Base-by-base conservation (phyloP, 2,888 invertebrate genomes). In the Drosophila heteroneura region DNA sequence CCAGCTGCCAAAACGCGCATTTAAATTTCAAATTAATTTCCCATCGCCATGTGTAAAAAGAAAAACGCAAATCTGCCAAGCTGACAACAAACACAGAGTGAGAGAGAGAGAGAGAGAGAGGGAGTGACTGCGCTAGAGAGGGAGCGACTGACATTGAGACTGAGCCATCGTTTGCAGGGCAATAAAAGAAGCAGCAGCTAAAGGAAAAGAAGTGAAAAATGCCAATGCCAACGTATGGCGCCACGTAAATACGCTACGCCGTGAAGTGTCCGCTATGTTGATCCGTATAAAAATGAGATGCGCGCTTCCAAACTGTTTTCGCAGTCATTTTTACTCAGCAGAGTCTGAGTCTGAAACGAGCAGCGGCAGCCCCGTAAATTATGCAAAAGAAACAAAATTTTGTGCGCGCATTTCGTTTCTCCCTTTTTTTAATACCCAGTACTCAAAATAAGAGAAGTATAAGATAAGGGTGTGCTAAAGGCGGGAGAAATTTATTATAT, bases 1-100 rank as follows among this genome's bases (percentile, higher is more conserved):
- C 70, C 85, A 83, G 79, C 74, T 80, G 79, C 79, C 80, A 77
- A 66, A 74, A 76, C 71, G 84, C 89, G 81, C 79, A 88, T 91
- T 88, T 88, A 88, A 91, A 91, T 91, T 91, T 88, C 88, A 91
- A 88, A 88, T 88, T 88, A 83, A 91, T 88, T 90, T 91, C 76
- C 63, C 78, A 79, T 79, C 79, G 76, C 76, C 85, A 81, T 82
- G 85, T 76, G 67, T 61, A 58, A 59, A 35, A 64, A 60, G 16
- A 65, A 28, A 41, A 39, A 44, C 47, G 28, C 59, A 81, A 78
- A 85, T 82, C 74, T 86, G 84, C 86, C 89, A 82, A 87, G 87
- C 76, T 81, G 81, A 76, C 81, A 85, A 79, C 78, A 70, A 35
- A 61, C 49, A 63, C 49, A 26, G 4, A 30, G 5, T 7, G 35